Base-by-base conservation (phyloP, 1,140 invertebrate species). In the Drosophila malerkotliana region DNA sequence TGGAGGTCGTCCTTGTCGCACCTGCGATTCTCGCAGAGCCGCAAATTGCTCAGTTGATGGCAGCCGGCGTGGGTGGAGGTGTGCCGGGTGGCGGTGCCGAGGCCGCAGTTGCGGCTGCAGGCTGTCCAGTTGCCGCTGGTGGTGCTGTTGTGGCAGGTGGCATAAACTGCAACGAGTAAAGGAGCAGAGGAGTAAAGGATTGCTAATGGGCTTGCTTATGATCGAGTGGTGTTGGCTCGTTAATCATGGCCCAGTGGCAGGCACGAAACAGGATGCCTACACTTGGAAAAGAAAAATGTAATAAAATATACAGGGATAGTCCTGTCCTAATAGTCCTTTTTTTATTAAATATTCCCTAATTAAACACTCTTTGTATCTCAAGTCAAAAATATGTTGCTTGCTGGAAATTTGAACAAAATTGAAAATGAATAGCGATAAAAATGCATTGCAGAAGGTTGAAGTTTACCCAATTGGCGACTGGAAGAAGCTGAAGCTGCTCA, bases 41-140 rank as follows among this genome's bases (percentile, higher is more conserved):
- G 92, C 10, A 93, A 94, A 89, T 95, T 94, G 71, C 93, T 94
- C 44, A 92, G 92, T 59, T 93, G 92, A 41, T 91, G 90, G 79
- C 94, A 95, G 32, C 92, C 91, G n/a, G 92, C 90, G 77, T 94
- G 94, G 64, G 94, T 92, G 74, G 93, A 94, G 1, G 94, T 94
- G 58, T 93, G 91, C n/a, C 95, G 90, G 21, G 93, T 92, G 18
- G 95, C 95, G 14, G 94, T 88, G 4, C 95, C 95, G 14, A 93
- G 92, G 14, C 94, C 95, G 79, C 95, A 96, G 5, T 90, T 84
- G 6, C 91, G 92, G 8, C 94, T 94, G 87, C 95, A 96, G 2
- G 91, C 78, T 4, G 93, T 93, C 95, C 95, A 96, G 32, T 93
- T 92, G 5, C 93, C 93, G 58, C 90, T 85, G 69, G 77, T 91